Conservation (phyloP, 2,797 vertebrate genomes). For the Tarsius wallacei region DNA sequence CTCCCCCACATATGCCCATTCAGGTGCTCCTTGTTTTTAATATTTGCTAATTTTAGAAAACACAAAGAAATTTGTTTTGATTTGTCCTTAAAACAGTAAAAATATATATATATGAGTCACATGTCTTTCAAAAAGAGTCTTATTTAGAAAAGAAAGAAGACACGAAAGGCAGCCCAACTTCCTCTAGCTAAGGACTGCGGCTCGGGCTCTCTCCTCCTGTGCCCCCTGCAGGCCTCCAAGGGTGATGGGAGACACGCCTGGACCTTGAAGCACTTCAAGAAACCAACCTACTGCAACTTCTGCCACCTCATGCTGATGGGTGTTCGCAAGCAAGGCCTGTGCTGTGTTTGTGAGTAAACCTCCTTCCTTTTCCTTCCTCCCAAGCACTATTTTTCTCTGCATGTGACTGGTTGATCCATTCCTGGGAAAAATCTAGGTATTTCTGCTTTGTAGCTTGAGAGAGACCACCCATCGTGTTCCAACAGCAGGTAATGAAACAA, state of each 20-base stretch:
- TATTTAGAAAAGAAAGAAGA: background rate
- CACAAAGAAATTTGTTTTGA: slow-evolving; percentile 15
- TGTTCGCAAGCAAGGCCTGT: slow-evolving; percentile 97
- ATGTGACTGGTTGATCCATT: accelerated
- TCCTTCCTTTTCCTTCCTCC: background rate
- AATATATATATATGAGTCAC: background rate
- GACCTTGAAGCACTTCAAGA: slow-evolving; percentile 99
- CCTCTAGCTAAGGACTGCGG: accelerated
- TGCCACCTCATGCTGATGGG: slow-evolving; percentile 97
- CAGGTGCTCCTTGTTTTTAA: background rate
- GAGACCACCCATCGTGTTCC: background rate
- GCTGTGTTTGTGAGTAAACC: slow-evolving; percentile 95
- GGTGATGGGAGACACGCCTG: slow-evolving; percentile 97
- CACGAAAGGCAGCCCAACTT: accelerated
- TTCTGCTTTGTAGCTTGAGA: background rate
- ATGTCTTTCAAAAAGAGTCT: slow-evolving; percentile 5
- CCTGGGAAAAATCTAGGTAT: background rate
- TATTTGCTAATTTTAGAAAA: slow-evolving; percentile 59
- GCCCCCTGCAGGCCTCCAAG: slow-evolving; percentile 92
- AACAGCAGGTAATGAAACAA: background rate
- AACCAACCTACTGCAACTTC: slow-evolving; percentile 98
- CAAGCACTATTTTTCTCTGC: background rate
- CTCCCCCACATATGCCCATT: background rate
- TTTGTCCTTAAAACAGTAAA: background rate
- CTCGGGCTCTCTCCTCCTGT: background rate